A percentile compares a stretch with the other conserved stretches of the same genome.
Evolutionary conservation across 2,797 vertebrate species (phyloP).

Genomic region (Paramormyrops hopkinsi): DNA sequence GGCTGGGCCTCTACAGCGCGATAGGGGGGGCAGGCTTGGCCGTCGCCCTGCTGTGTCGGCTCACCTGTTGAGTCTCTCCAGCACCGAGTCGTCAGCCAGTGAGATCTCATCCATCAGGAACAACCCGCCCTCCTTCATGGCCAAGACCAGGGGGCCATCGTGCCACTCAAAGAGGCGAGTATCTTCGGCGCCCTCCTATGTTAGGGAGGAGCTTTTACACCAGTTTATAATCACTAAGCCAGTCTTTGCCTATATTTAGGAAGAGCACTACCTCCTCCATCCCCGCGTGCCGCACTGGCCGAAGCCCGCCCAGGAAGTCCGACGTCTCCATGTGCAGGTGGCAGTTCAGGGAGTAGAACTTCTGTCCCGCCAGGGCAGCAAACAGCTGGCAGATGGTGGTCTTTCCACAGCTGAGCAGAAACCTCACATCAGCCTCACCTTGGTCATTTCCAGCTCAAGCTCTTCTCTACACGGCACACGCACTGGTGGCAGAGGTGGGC

Average conservation of each 20-base stretch:
- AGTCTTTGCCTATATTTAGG: background rate
- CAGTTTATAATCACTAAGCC: background rate
- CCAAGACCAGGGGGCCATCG: conserved; percentile 86
- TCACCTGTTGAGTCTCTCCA: conserved; percentile 96
- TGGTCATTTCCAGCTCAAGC: background rate
- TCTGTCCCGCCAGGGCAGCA: conserved; percentile 72
- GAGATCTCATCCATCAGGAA: conserved; percentile 98
- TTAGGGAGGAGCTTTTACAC: background rate
- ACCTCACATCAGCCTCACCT: background rate
- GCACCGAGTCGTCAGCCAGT: conserved; percentile 89
- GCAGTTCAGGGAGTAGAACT: conserved; percentile 83
- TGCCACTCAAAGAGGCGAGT: conserved; percentile 85
- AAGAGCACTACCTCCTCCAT: conserved; percentile 67
- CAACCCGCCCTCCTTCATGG: conserved; percentile 81
- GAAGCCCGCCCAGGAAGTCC: conserved; percentile 84
- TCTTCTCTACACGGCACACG: background rate
- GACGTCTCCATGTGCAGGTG: conserved; percentile 96
- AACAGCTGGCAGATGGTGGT: conserved; percentile 94
- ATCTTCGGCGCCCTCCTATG: conserved; percentile 62
- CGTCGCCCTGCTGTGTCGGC: background rate
- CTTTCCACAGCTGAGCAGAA: conserved; percentile 80
- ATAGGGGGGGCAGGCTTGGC: background rate
- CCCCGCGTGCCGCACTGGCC: conserved; percentile 73
- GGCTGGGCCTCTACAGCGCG: no score
- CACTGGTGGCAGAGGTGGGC: background rate